These are phyloP conservation scores for Spheniscus mendiculus DNA, from an alignment of 2,113 vertebrate genomes.

Conservation along the genomic window DNA sequence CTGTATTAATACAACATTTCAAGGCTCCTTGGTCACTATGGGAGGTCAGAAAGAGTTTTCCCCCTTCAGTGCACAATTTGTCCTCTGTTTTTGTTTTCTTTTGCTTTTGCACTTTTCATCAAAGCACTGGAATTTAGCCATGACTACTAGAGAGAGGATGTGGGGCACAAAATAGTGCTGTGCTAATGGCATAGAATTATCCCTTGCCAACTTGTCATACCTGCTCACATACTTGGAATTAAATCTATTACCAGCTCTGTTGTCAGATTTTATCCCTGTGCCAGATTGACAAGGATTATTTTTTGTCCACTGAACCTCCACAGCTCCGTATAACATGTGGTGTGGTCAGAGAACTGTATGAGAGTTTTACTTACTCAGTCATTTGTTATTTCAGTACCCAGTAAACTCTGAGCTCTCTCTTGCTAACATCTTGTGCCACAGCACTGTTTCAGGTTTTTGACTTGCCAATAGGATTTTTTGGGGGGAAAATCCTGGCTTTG, in stretches of 20 bases:
- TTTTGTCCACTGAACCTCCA: not conserved
- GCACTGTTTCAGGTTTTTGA: not conserved
- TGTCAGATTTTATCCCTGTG: not conserved
- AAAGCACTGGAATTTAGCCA: not conserved
- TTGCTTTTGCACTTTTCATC: not conserved
- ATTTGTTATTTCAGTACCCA: not conserved
- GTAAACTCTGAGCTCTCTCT: not conserved
- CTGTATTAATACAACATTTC: not conserved
- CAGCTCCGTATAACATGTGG: not conserved
- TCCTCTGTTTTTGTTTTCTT: not conserved
- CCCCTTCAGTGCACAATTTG: not conserved
- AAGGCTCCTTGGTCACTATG: not conserved
- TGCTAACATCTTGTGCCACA: not conserved
- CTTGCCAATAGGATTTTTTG: not conserved
- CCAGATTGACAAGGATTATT: not conserved
- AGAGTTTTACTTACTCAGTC: not conserved
- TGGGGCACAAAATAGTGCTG: not conserved
- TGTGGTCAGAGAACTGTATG: not conserved
- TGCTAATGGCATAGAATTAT: not conserved
- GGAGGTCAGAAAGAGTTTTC: not conserved
- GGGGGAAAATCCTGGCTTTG: not conserved
- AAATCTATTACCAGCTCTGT: not conserved
- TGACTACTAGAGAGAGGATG: not conserved
- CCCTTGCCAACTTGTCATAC: not conserved
- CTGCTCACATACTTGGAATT: not conserved